Evolutionary conservation across 1,140 invertebrate species (phyloP), one percentile per base, ranked within the genome.

Genomic region (Melanaphis sacchari): DNA sequence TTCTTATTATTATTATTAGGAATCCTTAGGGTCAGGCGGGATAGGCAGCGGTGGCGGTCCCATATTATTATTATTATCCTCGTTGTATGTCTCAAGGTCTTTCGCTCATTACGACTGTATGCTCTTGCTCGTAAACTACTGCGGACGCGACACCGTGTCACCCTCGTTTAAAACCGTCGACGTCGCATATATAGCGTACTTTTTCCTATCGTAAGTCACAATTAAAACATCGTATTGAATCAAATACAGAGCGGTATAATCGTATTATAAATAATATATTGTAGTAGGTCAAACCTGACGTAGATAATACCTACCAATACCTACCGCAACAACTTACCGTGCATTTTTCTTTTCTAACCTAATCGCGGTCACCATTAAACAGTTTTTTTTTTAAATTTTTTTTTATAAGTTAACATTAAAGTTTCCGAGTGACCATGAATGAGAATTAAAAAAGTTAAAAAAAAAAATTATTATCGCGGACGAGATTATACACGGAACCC

Each of bases 261-360:
- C 59, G 59, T 76, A 76, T 76, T 76, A 76, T n/a, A 66, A 31
- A 18, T 66, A 66, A 41, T 38, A 43, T 43, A 85, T 85, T 85
- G 84, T 43, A 43, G 84, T 85, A 85, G 84, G 84, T 85, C 84
- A 85, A 43, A 85, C 40, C 31, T 31, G 26, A n/a, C 31, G 41
- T 41, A 8, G 22, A 31, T 15, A 9, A 26, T 7, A n/a, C 2
- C 22, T 22, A 9, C 36, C 24, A n/a, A n/a, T 43, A 85, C 84
- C 84, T 85, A 85, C 84, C 84, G 84, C 84, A 85, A 85, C 38
- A 43, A 85, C 84, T 85, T 85, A 31, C 24, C 84, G 84, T 85
- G 26, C 40, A 8, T 41, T 40, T 85, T 43, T 41, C 84, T 85
- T 85, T 43, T 26, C 40, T 76, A n/a, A 43, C 59, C 59, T 7